Percentiles rank a stretch among this genome's conserved stretches.
These are phyloP conservation scores for Galerucella nymphaeae DNA, from an alignment of 2,888 invertebrate genomes.

Conservation along the genomic window DNA sequence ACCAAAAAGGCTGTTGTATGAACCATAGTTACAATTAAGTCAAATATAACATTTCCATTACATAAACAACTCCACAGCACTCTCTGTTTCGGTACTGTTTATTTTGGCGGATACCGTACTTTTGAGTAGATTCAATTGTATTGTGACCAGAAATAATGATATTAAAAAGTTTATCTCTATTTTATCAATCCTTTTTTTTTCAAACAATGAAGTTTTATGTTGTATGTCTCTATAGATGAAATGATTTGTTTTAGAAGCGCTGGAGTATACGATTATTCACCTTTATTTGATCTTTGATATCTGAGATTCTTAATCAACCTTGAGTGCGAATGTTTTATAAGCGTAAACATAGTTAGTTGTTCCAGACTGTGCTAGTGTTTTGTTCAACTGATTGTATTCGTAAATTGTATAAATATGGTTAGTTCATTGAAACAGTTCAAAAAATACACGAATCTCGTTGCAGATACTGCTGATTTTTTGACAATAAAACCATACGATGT, in stretches of 20 bases:
- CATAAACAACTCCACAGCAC: too few species aligned
- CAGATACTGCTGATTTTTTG: conserved; percentile 99
- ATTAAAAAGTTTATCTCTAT: too few species aligned
- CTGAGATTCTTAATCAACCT: neutral
- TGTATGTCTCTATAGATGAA: too few species aligned
- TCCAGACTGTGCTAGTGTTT: neutral
- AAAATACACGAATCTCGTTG: conserved; percentile 90
- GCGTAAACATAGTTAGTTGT: neutral
- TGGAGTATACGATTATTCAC: neutral
- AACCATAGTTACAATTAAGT: too few species aligned
- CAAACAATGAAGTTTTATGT: too few species aligned
- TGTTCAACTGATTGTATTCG: neutral
- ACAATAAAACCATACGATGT: conserved; percentile 97
- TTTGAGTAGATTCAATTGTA: too few species aligned
- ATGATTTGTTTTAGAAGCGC: neutral
- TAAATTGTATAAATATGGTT: conserved; percentile 60
- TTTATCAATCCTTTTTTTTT: too few species aligned
- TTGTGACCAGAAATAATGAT: too few species aligned
- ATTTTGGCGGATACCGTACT: too few species aligned
- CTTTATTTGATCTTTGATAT: neutral
- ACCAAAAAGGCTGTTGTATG: too few species aligned
- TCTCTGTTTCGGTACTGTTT: too few species aligned
- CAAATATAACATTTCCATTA: too few species aligned
- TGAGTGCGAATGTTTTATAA: neutral
- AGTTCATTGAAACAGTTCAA: conserved; percentile 90